Conservation (phyloP, 1,140 invertebrate species). For the Homarus americanus region DNA sequence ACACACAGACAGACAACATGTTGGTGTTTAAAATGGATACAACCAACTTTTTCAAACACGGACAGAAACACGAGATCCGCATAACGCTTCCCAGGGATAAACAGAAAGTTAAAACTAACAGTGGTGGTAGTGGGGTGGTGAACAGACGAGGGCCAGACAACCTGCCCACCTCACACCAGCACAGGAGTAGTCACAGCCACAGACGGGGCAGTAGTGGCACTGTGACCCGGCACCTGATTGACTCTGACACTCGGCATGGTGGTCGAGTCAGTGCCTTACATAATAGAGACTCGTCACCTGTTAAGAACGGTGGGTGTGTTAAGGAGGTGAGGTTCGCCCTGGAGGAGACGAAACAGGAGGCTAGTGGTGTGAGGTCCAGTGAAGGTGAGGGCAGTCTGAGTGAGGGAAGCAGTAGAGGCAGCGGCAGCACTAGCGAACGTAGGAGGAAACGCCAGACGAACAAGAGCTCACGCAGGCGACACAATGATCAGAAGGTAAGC, state of each 20-base stretch:
- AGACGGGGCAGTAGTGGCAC: not conserved
- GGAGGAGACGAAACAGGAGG: not conserved
- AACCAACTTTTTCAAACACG: conserved; percentile 58
- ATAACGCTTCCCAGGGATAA: conserved; percentile 57
- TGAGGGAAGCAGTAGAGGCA: not conserved
- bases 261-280: not conserved
- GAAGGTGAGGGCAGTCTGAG: conserved; percentile 6
- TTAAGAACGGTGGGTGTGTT: not conserved
- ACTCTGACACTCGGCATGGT: not conserved
- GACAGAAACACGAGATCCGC: conserved; percentile 58
- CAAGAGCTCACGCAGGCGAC: not conserved
- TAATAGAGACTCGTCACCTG: not conserved
- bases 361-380: not conserved
- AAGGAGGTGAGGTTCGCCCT: conserved; percentile 37
- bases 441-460: not conserved
- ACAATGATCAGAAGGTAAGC: too few species aligned
- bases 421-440: not conserved
- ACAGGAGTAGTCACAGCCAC: not conserved
- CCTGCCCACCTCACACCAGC: not conserved
- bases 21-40: conserved; percentile 67
- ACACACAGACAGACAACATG: conserved; percentile 49
- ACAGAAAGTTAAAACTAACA: conserved; percentile 8
- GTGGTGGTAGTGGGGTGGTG: not conserved
- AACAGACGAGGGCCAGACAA: not conserved
- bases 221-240: too few species aligned